Evolutionary conservation across 2,113 vertebrate species (phyloP).

Genomic region (Falcunculus frontatus): DNA sequence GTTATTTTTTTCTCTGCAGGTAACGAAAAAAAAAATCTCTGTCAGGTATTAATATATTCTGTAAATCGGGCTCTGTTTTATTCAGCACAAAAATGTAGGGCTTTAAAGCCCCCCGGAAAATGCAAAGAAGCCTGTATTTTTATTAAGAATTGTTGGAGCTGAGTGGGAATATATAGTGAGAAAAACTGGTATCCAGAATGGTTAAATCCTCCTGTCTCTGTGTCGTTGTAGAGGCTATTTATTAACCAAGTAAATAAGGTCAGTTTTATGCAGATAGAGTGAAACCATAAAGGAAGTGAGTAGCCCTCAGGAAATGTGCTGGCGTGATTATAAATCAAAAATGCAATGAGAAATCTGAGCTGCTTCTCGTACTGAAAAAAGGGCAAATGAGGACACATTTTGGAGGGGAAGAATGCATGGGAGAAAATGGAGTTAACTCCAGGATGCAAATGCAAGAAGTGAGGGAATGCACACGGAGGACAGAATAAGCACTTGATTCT

Average conservation of each 20-base stretch:
- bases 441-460: background rate
- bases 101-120: background rate
- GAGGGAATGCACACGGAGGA: background rate
- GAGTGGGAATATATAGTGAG: background rate
- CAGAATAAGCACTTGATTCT: background rate
- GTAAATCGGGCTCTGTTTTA: background rate
- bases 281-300: background rate
- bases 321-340: slow-evolving; percentile 7
- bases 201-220: background rate
- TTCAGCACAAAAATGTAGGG: background rate
- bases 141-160: background rate
- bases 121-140: background rate
- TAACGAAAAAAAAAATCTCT: background rate
- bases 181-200: background rate
- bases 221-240: background rate
- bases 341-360: background rate
- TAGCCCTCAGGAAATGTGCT: slow-evolving; percentile 16
- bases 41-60: background rate
- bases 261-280: slow-evolving; percentile 27
- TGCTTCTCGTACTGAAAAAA: background rate
- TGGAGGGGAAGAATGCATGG: background rate
- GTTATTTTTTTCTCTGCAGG: background rate
- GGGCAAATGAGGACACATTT: background rate
- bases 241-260: slow-evolving; percentile 25
- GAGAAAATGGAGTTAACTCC: background rate